Conservation (phyloP, 53 echinoderm and acorn worm species). For the Patiria pectinifera region DNA sequence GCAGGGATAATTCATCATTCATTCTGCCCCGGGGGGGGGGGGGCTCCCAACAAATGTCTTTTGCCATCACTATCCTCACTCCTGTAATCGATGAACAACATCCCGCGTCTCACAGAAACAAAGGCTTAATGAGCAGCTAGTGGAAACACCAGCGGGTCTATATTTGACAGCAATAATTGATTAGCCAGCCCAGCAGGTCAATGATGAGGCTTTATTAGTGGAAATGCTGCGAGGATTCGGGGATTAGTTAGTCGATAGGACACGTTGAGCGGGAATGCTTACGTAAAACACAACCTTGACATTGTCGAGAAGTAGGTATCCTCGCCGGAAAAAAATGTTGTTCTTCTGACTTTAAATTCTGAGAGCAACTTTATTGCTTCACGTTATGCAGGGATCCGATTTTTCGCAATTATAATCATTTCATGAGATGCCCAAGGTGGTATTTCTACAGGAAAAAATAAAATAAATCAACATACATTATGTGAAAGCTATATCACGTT, state of each 20-base stretch:
- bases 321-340: not conserved
- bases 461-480: no score
- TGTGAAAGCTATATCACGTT: no score
- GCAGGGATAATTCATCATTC: no score
- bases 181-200: not conserved
- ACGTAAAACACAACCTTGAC: conserved; percentile 22
- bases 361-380: not conserved
- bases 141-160: not conserved
- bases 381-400: no score
- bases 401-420: no score
- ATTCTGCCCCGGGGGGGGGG: no score
- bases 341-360: not conserved
- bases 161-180: not conserved
- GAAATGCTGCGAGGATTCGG: not conserved
- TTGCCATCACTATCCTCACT: not conserved
- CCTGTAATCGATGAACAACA: not conserved
- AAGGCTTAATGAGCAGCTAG: not conserved
- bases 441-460: no score
- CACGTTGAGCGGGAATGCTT: not conserved
- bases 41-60: not conserved
- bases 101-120: not conserved
- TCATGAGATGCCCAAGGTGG: no score
- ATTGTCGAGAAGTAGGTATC: not conserved
- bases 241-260: not conserved
- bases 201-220: not conserved